Conservation (phyloP, 2,797 vertebrate genomes). For the Lepilemur ruficaudatus region DNA sequence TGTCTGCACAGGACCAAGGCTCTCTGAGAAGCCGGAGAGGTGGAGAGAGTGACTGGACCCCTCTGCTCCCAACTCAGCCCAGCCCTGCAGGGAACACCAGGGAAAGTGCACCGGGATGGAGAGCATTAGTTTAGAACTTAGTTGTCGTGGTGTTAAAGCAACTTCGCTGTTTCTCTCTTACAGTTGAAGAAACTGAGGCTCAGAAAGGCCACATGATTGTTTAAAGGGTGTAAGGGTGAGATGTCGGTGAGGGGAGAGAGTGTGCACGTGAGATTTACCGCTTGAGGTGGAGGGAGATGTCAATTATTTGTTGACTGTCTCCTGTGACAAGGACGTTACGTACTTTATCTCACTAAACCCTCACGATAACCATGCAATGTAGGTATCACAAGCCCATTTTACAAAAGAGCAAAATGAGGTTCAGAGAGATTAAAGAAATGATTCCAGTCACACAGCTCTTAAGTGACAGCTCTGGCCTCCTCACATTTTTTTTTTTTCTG, state of each 20-base stretch:
- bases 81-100: background rate
- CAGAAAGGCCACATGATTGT: background rate
- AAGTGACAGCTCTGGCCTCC: background rate
- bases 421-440: background rate
- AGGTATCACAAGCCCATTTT: background rate
- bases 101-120: accelerated
- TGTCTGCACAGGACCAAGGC: too few species aligned
- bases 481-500: background rate
- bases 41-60: background rate
- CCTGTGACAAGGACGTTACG: background rate
- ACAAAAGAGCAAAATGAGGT: background rate
- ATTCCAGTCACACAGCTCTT: background rate
- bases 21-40: background rate
- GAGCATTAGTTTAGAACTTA: too few species aligned
- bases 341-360: background rate
- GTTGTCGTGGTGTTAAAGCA: background rate
- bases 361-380: background rate
- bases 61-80: background rate
- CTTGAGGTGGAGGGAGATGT: background rate
- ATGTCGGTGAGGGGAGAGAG: too few species aligned
- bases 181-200: background rate
- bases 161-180: background rate
- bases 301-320: background rate
- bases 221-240: background rate
- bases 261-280: background rate